phyloP scores from a whole-genome alignment of 1,140 invertebrate genomes.

The Steinernema khuongi region DNA sequence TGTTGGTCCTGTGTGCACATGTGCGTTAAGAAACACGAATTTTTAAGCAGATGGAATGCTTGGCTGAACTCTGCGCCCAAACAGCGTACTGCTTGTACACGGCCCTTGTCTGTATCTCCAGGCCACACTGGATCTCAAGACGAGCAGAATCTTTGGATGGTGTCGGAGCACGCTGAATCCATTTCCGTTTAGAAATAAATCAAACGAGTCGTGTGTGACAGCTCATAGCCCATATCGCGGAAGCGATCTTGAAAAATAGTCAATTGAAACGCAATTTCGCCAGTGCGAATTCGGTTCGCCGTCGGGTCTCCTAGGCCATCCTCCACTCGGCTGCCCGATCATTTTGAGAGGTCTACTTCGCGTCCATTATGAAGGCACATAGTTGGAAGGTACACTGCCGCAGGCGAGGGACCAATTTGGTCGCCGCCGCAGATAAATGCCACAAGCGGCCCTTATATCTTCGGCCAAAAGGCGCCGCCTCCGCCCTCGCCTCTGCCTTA shows the following conservation, averaged over 20 bases:
- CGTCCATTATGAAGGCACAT: not conserved
- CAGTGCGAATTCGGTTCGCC: not conserved
- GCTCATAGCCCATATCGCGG: conserved; percentile 1
- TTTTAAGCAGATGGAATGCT: too few species aligned
- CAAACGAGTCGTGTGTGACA: not conserved
- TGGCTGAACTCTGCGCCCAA: too few species aligned
- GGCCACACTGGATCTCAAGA: too few species aligned
- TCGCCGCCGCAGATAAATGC: conserved; percentile 1
- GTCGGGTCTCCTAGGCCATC: not conserved
- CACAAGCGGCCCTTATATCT: conserved; percentile 1
- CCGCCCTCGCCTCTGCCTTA: conserved; percentile 11
- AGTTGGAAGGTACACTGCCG: not conserved
- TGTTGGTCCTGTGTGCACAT: too few species aligned
- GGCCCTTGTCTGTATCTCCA: too few species aligned
- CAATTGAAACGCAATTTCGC: conserved; percentile 7
- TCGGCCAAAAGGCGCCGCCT: conserved; percentile 13
- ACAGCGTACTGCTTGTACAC: too few species aligned
- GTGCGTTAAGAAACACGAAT: too few species aligned
- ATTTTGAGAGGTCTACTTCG: not conserved
- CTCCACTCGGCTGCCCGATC: not conserved
- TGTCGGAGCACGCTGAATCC: not conserved
- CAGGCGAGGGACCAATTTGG: conserved; percentile 8
- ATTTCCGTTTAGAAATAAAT: conserved; percentile 2
- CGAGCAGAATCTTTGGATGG: too few species aligned
- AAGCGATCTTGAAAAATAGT: conserved; percentile 6